Conservation (phyloP, 92 coral and sea anemone species). For the Actinernus sp. region DNA sequence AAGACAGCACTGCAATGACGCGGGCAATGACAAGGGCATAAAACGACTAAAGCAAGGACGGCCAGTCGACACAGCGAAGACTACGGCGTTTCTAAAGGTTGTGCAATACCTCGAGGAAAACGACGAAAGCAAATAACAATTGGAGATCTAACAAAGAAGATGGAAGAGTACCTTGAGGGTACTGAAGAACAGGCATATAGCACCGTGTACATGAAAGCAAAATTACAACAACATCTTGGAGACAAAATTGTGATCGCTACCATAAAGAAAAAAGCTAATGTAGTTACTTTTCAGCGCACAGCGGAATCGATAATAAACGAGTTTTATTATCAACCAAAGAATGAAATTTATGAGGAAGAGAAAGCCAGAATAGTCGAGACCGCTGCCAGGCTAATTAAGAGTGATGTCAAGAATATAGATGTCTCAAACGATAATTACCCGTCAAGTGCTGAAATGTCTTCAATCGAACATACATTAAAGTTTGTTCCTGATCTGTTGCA, state of each 20-base stretch:
- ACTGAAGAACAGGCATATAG: slow-evolving; percentile 33
- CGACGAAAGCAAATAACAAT: too few relatives aligned
- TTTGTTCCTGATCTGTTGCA: slow-evolving; percentile 5
- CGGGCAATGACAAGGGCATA: too few relatives aligned
- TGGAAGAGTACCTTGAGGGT: slow-evolving; percentile 21
- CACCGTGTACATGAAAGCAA: slow-evolving; percentile 44
- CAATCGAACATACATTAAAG: neutral
- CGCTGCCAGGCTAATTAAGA: slow-evolving; percentile 24
- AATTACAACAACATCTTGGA: too few relatives aligned
- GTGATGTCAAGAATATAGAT: slow-evolving; percentile 5
- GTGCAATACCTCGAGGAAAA: slow-evolving; percentile 39
- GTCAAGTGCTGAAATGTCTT: neutral
- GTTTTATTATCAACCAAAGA: slow-evolving; percentile 22
- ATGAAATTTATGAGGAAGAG: slow-evolving; percentile 8
- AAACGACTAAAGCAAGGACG: slow-evolving; percentile 59
- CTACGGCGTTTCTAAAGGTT: slow-evolving; percentile 43
- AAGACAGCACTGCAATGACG: neutral
- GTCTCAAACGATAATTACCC: neutral
- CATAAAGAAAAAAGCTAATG: slow-evolving; percentile 11
- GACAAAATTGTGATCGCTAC: slow-evolving; percentile 24
- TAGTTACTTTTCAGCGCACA: slow-evolving; percentile 42
- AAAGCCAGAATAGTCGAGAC: slow-evolving; percentile 12
- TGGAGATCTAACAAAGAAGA: slow-evolving; percentile 2
- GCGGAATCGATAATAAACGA: slow-evolving; percentile 9
- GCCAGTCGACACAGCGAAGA: slow-evolving; percentile 34